Percentiles rank a stretch among this genome's conserved stretches.
Evolutionary conservation across 2,113 vertebrate species (phyloP).

Genomic region (Salvelinus alpinus): DNA sequence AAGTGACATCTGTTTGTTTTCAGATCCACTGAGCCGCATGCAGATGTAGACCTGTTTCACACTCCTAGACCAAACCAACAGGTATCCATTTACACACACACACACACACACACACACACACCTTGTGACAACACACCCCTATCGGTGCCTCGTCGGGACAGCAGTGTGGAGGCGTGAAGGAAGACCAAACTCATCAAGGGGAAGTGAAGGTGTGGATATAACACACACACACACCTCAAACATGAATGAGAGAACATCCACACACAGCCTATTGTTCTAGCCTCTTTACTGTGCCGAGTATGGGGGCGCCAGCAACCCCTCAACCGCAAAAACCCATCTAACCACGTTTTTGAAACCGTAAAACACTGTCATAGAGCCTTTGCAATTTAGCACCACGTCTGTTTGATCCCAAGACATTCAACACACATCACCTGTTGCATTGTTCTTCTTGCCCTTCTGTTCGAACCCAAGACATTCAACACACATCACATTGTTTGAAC

Average conservation of each 20-base stretch:
- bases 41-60: conserved; percentile 41
- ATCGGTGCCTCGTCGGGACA: not conserved
- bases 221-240: conserved; percentile 11
- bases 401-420: conserved; percentile 1
- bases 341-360: conserved; percentile 21
- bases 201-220: not conserved
- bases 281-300: conserved; percentile 24
- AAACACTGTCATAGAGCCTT: conserved; percentile 46
- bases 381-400: conserved; percentile 4
- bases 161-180: conserved; percentile 24
- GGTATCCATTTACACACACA: conserved; percentile 17
- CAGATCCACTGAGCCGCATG: conserved; percentile 27
- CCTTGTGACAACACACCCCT: not conserved
- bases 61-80: not conserved
- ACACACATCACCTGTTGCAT: conserved; percentile 15
- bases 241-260: conserved; percentile 24
- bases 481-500: too few relatives aligned
- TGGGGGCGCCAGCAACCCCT: conserved; percentile 38
- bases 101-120: conserved; percentile 11
- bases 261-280: conserved; percentile 23
- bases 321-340: conserved; percentile 1
- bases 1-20: conserved; percentile 14
- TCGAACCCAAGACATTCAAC: conserved; percentile 2
- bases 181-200: conserved; percentile 13
- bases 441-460: conserved; percentile 2